phyloP scores from a whole-genome alignment of 2,888 invertebrate genomes.

The Mycogona germanica region DNA sequence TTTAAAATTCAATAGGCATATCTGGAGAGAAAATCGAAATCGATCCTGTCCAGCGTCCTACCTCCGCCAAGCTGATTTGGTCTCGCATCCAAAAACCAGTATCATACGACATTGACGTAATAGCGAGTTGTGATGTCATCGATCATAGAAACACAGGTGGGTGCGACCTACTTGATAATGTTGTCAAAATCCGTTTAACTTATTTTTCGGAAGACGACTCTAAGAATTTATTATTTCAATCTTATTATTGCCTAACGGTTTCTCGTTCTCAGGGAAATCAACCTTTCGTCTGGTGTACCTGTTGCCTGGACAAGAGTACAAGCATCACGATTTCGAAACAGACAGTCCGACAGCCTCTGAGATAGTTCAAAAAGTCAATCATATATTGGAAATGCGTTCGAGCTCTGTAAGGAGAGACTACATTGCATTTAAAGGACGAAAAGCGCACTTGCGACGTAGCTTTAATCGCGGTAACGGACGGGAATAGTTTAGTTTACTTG shows the following conservation, averaged over 20 bases:
- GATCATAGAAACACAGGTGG: conserved; percentile 50
- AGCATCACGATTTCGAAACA: conserved; percentile 78
- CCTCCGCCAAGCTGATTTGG: conserved; percentile 38
- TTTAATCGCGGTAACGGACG: conserved; percentile 4
- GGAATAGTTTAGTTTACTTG: no score
- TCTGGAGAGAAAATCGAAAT: conserved; percentile 86
- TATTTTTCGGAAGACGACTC: background rate
- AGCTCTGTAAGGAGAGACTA: conserved; percentile 72
- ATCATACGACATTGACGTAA: conserved; percentile 69
- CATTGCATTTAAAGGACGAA: conserved; percentile 54
- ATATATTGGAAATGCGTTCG: conserved; percentile 68
- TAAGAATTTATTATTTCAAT: background rate
- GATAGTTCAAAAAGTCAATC: conserved; percentile 75
- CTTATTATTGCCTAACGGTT: background rate
- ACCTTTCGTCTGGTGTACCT: conserved; percentile 58
- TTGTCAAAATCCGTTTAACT: conserved; percentile 7
- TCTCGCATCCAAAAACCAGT: conserved; percentile 57
- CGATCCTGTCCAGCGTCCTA: conserved; percentile 53
- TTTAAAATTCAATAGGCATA: no score
- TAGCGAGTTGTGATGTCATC: conserved; percentile 73
- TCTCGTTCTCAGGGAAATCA: conserved; percentile 43
- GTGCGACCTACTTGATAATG: no score
- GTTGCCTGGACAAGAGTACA: conserved; percentile 46
- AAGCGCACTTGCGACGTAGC: conserved; percentile 7
- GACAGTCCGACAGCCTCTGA: conserved; percentile 61